phyloP scores from a whole-genome alignment of 2,797 vertebrate genomes.

The Apogon hyalosoma region DNA sequence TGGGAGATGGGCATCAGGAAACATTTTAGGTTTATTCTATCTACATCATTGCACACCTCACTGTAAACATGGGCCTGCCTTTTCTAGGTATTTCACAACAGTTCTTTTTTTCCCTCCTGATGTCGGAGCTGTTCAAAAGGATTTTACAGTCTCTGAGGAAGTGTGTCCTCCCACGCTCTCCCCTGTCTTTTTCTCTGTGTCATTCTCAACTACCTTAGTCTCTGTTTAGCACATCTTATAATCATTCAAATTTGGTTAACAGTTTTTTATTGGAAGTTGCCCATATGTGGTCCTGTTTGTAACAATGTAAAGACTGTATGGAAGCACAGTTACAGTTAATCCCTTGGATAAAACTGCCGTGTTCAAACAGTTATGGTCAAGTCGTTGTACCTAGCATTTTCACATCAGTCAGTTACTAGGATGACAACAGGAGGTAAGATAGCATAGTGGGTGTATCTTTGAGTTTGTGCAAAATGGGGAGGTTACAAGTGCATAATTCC shows the following conservation, averaged over 20 bases:
- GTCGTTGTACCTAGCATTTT: constrained; percentile 32
- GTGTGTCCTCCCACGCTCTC: constrained; percentile 81
- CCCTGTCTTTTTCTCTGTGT: constrained; percentile 64
- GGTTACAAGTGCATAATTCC: constrained; percentile 56
- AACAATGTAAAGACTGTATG: constrained; percentile 36
- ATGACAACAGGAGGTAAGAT: constrained; percentile 38
- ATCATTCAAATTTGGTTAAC: constrained; percentile 36
- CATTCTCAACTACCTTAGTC: constrained; percentile 61
- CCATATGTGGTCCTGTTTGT: constrained; percentile 31
- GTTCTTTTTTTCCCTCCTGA: constrained; percentile 53
- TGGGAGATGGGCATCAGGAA: constrained; percentile 52
- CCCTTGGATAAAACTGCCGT: constrained; percentile 34
- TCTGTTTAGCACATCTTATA: constrained; percentile 55
- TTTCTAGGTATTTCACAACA: constrained; percentile 81
- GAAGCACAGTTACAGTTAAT: constrained; percentile 46
- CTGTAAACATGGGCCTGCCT: constrained; percentile 65
- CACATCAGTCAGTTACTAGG: constrained; percentile 29
- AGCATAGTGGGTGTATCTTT: constrained; percentile 53
- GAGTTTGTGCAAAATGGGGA: constrained; percentile 37
- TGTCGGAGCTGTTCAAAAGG: constrained; percentile 72
- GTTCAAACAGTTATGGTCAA: constrained; percentile 50
- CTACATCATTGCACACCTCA: constrained; percentile 50
- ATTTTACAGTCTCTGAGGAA: constrained; percentile 83
- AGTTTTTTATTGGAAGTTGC: constrained; percentile 20
- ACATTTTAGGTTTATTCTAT: constrained; percentile 43